Conservation (phyloP, 2,797 vertebrate genomes). For the Chromis chromis region DNA sequence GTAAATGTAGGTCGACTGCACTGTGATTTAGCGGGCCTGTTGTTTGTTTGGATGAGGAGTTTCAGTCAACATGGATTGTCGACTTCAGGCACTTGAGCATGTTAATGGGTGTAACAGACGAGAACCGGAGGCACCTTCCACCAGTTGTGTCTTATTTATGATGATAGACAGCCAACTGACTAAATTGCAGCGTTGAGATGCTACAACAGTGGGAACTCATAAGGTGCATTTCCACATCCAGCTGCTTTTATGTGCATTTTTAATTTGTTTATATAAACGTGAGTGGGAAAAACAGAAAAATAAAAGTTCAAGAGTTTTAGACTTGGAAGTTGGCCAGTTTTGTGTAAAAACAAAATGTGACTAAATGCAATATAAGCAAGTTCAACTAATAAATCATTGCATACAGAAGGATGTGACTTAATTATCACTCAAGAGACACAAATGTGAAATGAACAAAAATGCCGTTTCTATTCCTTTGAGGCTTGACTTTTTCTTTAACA, state of each 20-base stretch:
- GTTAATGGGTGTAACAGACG: conserved; percentile 39
- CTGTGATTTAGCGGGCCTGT: conserved; percentile 57
- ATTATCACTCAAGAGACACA: neutral
- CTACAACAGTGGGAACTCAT: neutral
- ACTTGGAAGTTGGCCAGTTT: neutral
- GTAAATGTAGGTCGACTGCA: conserved; percentile 78
- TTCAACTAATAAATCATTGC: neutral
- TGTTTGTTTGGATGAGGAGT: conserved; percentile 63
- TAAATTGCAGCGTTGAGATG: neutral
- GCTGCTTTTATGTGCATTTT: neutral
- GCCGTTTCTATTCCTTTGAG: neutral
- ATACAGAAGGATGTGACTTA: neutral
- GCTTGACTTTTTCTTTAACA: neutral
- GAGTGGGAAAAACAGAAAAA: neutral
- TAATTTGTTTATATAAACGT: neutral
- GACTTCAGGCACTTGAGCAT: conserved; percentile 21
- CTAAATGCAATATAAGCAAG: no score
- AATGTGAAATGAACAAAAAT: no score
- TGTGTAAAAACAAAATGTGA: neutral
- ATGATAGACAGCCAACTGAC: conserved; percentile 22
- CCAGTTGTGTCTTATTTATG: conserved; percentile 22
- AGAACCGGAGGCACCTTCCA: conserved; percentile 32
- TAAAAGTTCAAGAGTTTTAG: no score
- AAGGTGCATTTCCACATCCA: neutral
- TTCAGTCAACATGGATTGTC: conserved; percentile 43